Evolutionary conservation across 1,140 invertebrate genomes (phyloP), one percentile per base, ranked within the genome.

Genomic region (Lerema accius): DNA sequence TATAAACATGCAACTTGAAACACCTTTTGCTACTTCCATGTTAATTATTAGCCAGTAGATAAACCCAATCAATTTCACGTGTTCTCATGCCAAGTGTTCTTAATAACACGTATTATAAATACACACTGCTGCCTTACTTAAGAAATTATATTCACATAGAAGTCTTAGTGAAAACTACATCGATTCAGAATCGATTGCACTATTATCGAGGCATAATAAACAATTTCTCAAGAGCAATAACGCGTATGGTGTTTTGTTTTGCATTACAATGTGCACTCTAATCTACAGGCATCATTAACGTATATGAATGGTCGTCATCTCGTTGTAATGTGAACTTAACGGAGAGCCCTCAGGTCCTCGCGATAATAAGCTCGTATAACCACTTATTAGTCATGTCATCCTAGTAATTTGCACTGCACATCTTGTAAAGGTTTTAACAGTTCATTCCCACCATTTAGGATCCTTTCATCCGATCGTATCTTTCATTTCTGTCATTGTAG

Each of bases 241-340:
- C 46, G 11, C 23, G 46, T 15, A 49, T 26, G 11, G 7, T 16
- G 15, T 32, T 32, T 9, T 16, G 23, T 19, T 49, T 49, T 49
- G 23, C 46, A 49, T 32, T 49, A 49, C 23, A 49, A 32, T 28
- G 11, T 49, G 23, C 26, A 49, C 11, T 49, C 23, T 49, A 49
- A 32, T 49, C 46, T 32, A 49, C 9, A 49, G 46, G 13, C 11
- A 32, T 49, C 23, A 49, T 49, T 49, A 23, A 32, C 23, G 23
- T 28, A 32, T 49, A 49, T 49, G 46, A 49, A 32, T 15, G 46
- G 13, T 32, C 43, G 19, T 46, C 46, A 49, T 49, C 23, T 49
- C 11, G 11, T 23, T 11, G 46, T 32, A 49, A 49, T 49, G 26
- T 49, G 46, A 49, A 49, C 46, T 13, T 49, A 49, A 49, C 46